Conservation (phyloP, 2,888 invertebrate species). For the Tridacna gigas region DNA sequence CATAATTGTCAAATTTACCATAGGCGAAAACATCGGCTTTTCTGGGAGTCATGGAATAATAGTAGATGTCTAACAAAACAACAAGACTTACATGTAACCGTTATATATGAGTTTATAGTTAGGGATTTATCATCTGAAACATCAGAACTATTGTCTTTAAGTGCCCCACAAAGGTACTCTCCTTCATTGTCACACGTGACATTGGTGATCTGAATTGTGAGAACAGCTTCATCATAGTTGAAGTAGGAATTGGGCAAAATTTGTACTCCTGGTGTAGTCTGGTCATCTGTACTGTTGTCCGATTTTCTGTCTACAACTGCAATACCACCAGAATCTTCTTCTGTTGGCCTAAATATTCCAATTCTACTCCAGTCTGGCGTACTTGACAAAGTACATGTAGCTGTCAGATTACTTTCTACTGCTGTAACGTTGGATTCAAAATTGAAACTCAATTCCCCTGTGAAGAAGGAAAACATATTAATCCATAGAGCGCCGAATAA, state of each 20-base stretch:
- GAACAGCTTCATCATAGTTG: neutral
- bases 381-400: neutral
- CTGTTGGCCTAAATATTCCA: neutral
- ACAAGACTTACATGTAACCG: neutral
- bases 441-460: neutral
- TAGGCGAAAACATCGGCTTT: too few relatives aligned
- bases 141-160: neutral
- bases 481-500: too few relatives aligned
- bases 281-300: neutral
- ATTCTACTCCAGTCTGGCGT: slow-evolving; percentile 2
- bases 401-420: neutral
- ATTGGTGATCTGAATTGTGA: neutral
- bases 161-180: slow-evolving; percentile 6
- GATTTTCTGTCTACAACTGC: neutral
- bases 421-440: neutral
- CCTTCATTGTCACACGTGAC: slow-evolving; percentile 1
- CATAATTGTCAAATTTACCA: too few relatives aligned
- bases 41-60: too few relatives aligned
- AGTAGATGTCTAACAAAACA: too few relatives aligned
- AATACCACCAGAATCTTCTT: neutral
- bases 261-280: neutral
- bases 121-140: neutral
- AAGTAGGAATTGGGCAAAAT: neutral
- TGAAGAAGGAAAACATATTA: neutral
- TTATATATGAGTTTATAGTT: neutral